phyloP scores from a whole-genome alignment of 2,113 vertebrate genomes.

The Dolichotis patagonum region DNA sequence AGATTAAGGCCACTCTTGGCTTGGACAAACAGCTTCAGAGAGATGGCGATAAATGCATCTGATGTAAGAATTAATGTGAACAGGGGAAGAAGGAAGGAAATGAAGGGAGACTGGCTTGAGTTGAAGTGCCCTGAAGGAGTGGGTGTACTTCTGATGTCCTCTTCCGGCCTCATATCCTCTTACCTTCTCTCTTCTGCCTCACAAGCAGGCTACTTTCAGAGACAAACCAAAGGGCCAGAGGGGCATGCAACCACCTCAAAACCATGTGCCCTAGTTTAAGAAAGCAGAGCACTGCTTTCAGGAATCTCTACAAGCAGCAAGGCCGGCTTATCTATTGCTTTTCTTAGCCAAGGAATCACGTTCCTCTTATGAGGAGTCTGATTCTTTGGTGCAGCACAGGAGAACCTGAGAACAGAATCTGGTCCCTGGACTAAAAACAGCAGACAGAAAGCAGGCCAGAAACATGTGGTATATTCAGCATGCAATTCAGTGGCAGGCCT shows the following conservation, averaged over 20 bases:
- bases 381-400: neutral
- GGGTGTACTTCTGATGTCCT: neutral
- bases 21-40: conserved; percentile 10
- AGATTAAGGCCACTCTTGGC: conserved; percentile 39
- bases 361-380: neutral
- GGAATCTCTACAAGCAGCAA: conserved; percentile 3
- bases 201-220: conserved; percentile 5
- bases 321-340: neutral
- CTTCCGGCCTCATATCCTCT: neutral
- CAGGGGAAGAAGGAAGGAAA: neutral
- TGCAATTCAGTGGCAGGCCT: neutral
- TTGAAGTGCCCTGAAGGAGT: neutral
- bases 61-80: conserved; percentile 39
- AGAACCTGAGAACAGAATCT: neutral
- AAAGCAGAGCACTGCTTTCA: conserved; percentile 8
- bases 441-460: neutral
- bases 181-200: neutral
- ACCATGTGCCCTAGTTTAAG: conserved; percentile 20
- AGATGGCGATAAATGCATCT: conserved; percentile 43
- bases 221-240: conserved; percentile 32
- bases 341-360: conserved; percentile 18
- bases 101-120: conserved; percentile 6
- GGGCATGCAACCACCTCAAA: neutral
- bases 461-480: neutral
- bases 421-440: neutral